Base-by-base conservation (phyloP, 2,113 vertebrate species). In the Sinocyclocheilus maitianheensis region DNA sequence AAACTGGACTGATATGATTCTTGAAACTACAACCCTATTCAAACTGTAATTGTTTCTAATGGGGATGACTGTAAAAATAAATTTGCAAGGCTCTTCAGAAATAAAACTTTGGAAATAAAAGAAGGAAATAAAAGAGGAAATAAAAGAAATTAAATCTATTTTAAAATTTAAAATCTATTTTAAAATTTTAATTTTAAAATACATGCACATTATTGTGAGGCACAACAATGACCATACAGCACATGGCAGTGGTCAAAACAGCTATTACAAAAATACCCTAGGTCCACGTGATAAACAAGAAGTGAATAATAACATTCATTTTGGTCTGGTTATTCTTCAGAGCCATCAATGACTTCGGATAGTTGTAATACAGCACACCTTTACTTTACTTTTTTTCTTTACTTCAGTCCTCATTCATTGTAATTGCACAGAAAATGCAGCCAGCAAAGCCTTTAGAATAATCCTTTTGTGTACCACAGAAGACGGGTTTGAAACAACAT, bases 391-490 rank as follows among this genome's bases (percentile, higher is more conserved):
- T 77, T 34, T n/a, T 55, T 30, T 16, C 8, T 16, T 77, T 14
- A 48, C 48, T 77, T 77, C n/a, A 76, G n/a, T 26, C 43, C 43
- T 46, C 43, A 12, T 76, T 76, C 48, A 77, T 34, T 55, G 72
- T 75, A 77, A 76, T 16, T 77, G 24, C 48, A 34, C 4, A 16
- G 14, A 48, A 53, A 77, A 18, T 51, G 16, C 6, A 26, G 46
- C 22, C 14, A 77, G 75, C 46, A 24, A 2, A 24, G 37, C 37
- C 37, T 72, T 72, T 18, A 43, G 22, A 75, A 46, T 48, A 77
- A 51, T 55, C 3, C 4, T 34, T 77, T 77, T 55, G 75, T 55
- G 75, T 18, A 55, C 16, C 13, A 24, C 8, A 16, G 48, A 55
- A 55, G 46, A 43, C 0, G n/a, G 14, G n/a, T 53, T 53, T 77